Percentiles rank a stretch among this genome's conserved stretches.
Conservation (phyloP, 2,888 invertebrate species). For the Drosophila parthenogenetica region DNA sequence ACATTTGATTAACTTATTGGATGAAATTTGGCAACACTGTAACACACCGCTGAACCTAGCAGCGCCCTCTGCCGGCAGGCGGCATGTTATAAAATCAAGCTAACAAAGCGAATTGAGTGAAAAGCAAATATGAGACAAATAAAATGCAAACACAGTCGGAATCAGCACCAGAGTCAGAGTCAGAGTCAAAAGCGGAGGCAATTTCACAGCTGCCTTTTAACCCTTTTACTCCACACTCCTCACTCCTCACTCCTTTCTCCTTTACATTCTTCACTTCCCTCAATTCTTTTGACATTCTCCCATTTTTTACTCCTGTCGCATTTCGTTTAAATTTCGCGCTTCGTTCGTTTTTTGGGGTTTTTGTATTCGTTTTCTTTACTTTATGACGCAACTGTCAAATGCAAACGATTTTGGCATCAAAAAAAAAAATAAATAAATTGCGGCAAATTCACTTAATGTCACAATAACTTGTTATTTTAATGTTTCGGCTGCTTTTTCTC, state of each 20-base stretch:
- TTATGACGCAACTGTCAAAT: constrained; percentile 72
- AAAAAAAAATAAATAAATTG: constrained; percentile 28
- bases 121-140: constrained; percentile 82
- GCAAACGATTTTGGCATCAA: constrained; percentile 40
- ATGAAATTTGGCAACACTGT: not conserved
- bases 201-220: constrained; percentile 40
- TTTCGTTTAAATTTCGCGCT: constrained; percentile 62
- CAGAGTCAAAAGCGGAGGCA: constrained; percentile 17
- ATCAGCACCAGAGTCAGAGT: not conserved
- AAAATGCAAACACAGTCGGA: constrained; percentile 68
- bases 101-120: constrained; percentile 83
- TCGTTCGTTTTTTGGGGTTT: constrained; percentile 37
- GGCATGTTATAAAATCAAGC: constrained; percentile 74
- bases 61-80: constrained; percentile 35
- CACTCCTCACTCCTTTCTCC: not conserved
- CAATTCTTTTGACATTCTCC: constrained; percentile 1
- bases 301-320: not conserved
- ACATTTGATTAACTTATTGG: too few species aligned
- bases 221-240: constrained; percentile 11
- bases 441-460: constrained; percentile 50
- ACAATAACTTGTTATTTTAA: constrained; percentile 37
- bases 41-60: not conserved
- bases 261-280: not conserved
- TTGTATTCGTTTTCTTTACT: constrained; percentile 54
- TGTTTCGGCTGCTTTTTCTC: not conserved